phyloP scores from a whole-genome alignment of 2,113 vertebrate genomes.

The Clinocottus analis region DNA sequence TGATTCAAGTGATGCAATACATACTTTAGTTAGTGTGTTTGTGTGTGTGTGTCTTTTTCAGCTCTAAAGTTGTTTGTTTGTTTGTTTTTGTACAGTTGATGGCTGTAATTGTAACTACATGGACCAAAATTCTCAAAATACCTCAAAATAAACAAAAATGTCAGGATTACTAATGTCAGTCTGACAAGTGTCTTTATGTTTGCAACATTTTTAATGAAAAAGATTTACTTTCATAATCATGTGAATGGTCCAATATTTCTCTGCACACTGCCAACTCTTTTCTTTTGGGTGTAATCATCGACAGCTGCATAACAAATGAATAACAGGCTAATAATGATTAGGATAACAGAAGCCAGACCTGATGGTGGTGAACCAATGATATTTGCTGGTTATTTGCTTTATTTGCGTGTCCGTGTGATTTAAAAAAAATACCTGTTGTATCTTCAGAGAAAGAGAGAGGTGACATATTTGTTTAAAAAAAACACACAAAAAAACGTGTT shows the following conservation, averaged over 20 bases:
- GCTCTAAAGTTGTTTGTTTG: background rate
- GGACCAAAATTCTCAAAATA: background rate
- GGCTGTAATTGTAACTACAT: background rate
- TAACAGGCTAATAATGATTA: slow-evolving; percentile 55
- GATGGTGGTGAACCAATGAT: slow-evolving; percentile 48
- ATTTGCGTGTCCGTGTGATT: slow-evolving; percentile 45
- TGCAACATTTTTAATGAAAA: slow-evolving; percentile 1
- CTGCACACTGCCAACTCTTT: slow-evolving; percentile 14
- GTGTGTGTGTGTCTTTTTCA: background rate
- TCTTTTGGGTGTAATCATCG: slow-evolving; percentile 46
- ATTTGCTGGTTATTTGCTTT: slow-evolving; percentile 45
- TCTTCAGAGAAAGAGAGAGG: slow-evolving; percentile 30
- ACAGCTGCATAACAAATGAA: slow-evolving; percentile 58
- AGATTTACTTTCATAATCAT: slow-evolving; percentile 21
- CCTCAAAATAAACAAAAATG: background rate
- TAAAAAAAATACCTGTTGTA: slow-evolving; percentile 50
- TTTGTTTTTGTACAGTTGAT: background rate
- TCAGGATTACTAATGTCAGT: background rate
- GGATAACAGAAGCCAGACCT: slow-evolving; percentile 51
- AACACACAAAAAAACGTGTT: slow-evolving; percentile 48
- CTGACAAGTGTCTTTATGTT: too few relatives aligned
- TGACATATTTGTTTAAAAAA: slow-evolving; percentile 23
- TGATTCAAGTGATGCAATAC: background rate
- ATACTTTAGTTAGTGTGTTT: background rate
- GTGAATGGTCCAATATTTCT: slow-evolving; percentile 3